Evolutionary conservation across 2,113 vertebrate species (phyloP), one percentile per base, ranked within the genome.

Genomic region (Pithys albifrons): DNA sequence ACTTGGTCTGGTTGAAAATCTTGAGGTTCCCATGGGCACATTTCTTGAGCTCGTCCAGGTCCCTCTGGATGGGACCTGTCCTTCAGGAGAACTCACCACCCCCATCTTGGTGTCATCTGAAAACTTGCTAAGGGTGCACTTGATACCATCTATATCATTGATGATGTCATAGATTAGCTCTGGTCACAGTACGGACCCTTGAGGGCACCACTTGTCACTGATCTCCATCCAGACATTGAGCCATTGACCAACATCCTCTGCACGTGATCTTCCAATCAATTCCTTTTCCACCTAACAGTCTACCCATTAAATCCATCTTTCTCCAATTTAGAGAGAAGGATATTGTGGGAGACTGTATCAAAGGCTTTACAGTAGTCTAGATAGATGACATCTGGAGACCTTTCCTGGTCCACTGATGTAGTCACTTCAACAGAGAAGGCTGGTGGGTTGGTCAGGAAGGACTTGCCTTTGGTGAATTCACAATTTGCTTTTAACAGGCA

Each of bases 321-420:
- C 16, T 20, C 9, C 17, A 35, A 5, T 48, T 48, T 55, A 27
- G 31, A 62, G 48, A 35, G 20, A 83, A 48, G 25, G 12, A 18
- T 25, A 3, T 27, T 54, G 7, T 48, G 17, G 2, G 11, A 8
- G 9, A 69, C 16, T 0, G 0, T 22, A 24, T 41, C 33, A 22
- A 39, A 17, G 46, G 7, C 28, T 23, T 61, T 25, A 69, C 48
- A 54, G 13, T 15, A 31, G 16, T 37, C 28, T 11, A 22, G n/a
- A 48, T 10, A 27, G 62, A 69, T 35, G 10, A 31, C 9, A 27
- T 3, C n/a, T 83, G 16, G 25, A 39, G 19, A 7, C 16, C 13
- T 61, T 61, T 22, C 13, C 14, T 75, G 29, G n/a, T 3, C 10
- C 24, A 35, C 5, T 14, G 10, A 12, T 18, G 19, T 16, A 67